Evolutionary conservation across 2,113 vertebrate genomes (phyloP).

Genomic region (Alethe castanea): DNA sequence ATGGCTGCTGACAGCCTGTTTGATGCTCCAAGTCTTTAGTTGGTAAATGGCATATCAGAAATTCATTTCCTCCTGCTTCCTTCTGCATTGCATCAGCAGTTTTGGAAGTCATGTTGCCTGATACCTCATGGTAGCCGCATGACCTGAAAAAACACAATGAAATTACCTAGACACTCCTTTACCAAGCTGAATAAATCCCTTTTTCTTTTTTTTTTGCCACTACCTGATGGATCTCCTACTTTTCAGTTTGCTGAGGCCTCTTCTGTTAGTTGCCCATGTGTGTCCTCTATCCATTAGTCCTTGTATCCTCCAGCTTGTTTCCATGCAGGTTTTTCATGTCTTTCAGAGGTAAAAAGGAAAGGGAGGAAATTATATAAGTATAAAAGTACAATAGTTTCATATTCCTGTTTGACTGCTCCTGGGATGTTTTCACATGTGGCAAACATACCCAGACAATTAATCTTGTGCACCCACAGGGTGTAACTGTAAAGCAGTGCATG

Average conservation of each 20-base stretch:
- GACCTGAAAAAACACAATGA: background rate
- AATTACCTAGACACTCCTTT: background rate
- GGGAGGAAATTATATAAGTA: background rate
- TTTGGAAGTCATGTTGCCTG: background rate
- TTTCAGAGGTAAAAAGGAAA: conserved; percentile 5
- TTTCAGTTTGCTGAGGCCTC: background rate
- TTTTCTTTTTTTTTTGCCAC: background rate
- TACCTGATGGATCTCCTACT: background rate
- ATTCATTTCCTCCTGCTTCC: background rate
- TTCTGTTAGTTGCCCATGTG: background rate
- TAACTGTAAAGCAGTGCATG: conserved; percentile 8
- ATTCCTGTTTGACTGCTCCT: background rate
- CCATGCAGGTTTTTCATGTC: background rate
- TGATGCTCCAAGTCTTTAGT: background rate
- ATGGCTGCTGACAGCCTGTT: background rate
- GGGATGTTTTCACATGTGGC: conserved; percentile 38
- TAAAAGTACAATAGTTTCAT: background rate
- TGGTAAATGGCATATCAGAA: background rate
- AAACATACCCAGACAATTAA: conserved; percentile 44
- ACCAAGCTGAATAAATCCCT: background rate
- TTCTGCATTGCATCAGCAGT: background rate
- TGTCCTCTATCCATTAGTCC: background rate
- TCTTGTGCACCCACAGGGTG: conserved; percentile 13
- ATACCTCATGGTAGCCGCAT: background rate
- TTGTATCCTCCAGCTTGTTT: background rate